Conservation (phyloP, 2,113 vertebrate species). For the Eudorcas thomsonii region DNA sequence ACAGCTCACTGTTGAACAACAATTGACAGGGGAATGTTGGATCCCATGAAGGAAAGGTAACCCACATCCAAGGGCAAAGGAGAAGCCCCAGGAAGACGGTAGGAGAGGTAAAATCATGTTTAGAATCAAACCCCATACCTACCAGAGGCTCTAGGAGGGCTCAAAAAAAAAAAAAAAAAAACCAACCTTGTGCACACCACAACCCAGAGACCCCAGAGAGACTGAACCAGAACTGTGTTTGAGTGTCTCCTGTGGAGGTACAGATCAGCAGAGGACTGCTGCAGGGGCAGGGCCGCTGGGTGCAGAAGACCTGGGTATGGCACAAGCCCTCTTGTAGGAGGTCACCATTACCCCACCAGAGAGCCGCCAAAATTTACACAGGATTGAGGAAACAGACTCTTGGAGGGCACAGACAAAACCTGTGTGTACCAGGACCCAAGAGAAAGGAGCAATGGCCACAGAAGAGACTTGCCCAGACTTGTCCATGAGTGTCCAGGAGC, state of each 20-base stretch:
- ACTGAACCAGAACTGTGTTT: not conserved
- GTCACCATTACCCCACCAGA: not conserved
- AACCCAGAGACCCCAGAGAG: not conserved
- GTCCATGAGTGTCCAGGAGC: not conserved
- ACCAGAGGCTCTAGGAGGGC: not conserved
- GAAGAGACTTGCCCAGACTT: not conserved
- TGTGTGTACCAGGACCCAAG: not conserved
- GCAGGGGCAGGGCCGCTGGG: not conserved
- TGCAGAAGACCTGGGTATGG: not conserved
- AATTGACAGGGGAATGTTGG: not conserved
- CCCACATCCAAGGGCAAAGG: not conserved
- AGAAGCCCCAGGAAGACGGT: not conserved
- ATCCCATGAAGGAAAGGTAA: not conserved
- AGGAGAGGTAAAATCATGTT: not conserved
- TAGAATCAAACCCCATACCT: not conserved
- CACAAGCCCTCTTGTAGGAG: not conserved
- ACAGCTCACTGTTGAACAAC: not conserved
- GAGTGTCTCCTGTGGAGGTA: not conserved
- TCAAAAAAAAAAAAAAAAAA: not conserved
- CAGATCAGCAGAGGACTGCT: fast-evolving
- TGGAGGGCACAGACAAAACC: not conserved
- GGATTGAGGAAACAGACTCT: not conserved
- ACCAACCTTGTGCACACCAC: not conserved
- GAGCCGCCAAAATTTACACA: fast-evolving
- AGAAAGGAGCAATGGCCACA: not conserved